Evolutionary conservation across 2,797 vertebrate genomes (phyloP), one percentile per base, ranked within the genome.

Genomic region (Xenopus petersii): DNA sequence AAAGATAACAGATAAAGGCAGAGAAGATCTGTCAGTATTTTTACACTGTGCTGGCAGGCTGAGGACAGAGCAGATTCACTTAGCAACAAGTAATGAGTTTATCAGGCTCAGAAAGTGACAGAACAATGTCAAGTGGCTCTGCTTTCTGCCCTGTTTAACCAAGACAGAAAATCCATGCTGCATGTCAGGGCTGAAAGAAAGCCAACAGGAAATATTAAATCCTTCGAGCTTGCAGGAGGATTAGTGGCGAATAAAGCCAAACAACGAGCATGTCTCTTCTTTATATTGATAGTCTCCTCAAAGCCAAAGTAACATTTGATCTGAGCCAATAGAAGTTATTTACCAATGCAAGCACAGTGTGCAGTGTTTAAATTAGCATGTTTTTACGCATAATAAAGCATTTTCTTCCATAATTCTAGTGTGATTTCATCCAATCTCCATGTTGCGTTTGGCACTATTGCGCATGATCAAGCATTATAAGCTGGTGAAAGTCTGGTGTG

Each of bases 21-120:
- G 65, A 5, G 55, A 10, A 16, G 64, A 49, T 66, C 15, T 58
- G 13, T 15, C 64, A 42, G 60, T 26, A 46, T 68, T 48, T 64
- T n/a, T 54, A 12, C 36, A 46, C 49, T 42, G 17, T 33, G 21
- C 49, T 30, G 70, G 64, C 21, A 16, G 26, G 55, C 49, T 71
- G 55, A 67, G 47, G 48, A 33, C 42, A 30, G 21, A 68, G 24
- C 59, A 16, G 54, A 49, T 73, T 78, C 64, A 78, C 75, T 77
- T 68, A 74, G 72, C 64, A 67, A 67, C 72, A 60, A 46, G 55
- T 68, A 78, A 78, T 78, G 75, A 65, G 59, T 78, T 78, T 78
- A 73, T 78, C 59, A 42, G 42, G 24, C 71, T 33, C 42, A 16
- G 33, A 58, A 46, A 36, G 36, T 69, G 71, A 51, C 76, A 70